phyloP scores from a whole-genome alignment of 30 jellyfish, hydroid and myxozoan species.

The Cassiopea xamachana region DNA sequence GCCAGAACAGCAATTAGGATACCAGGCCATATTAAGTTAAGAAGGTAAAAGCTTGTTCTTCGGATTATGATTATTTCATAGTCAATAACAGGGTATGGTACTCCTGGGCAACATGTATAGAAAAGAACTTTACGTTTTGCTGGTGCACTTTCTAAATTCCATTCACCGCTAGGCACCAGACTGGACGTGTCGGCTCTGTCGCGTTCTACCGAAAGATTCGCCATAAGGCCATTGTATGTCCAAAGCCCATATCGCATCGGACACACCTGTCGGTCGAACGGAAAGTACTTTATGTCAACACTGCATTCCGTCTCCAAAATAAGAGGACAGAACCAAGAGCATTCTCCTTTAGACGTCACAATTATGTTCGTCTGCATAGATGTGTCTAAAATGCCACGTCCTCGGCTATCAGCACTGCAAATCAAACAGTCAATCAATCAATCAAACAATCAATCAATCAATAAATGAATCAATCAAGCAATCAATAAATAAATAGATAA shows the following conservation, averaged over 20 bases:
- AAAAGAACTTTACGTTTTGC: conserved; percentile 35
- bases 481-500: not conserved
- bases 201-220: conserved; percentile 41
- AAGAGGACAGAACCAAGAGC: conserved; percentile 87
- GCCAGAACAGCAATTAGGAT: conserved; percentile 78
- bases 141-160: conserved; percentile 63
- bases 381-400: conserved; percentile 79
- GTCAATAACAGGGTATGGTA: conserved; percentile 75
- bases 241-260: conserved; percentile 90
- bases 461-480: not conserved
- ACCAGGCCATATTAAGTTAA: conserved; percentile 87
- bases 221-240: conserved; percentile 76
- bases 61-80: conserved; percentile 60
- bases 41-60: conserved; percentile 73
- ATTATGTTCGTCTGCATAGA: conserved; percentile 75
- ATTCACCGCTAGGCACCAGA: conserved; percentile 71
- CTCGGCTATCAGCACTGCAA: conserved; percentile 78
- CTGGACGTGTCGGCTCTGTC: conserved; percentile 46
- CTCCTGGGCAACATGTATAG: conserved; percentile 65
- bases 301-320: conserved; percentile 79
- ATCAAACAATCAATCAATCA: not conserved
- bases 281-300: conserved; percentile 79
- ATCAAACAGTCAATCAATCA: not conserved
- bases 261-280: conserved; percentile 86
- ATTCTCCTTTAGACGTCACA: conserved; percentile 45